Evolutionary conservation across 2,888 invertebrate species (phyloP), one percentile per base, ranked within the genome.

Genomic region (Arrhopalites spinosus): DNA sequence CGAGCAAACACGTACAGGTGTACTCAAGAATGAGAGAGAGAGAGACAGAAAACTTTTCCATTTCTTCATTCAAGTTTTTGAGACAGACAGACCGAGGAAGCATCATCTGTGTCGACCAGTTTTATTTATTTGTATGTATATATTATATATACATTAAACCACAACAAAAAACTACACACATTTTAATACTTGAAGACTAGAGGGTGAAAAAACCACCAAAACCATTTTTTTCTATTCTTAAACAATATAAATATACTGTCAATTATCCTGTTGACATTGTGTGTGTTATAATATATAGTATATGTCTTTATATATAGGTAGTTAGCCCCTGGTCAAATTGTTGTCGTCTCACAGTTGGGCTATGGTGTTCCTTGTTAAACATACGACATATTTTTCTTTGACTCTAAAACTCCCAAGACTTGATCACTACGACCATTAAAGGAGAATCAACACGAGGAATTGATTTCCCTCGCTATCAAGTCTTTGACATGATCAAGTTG

Each of bases 401-500:
- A 61, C 15, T 61, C 23, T 61, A 13, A 23, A 3, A n/a, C n/a
- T n/a, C n/a, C n/a, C n/a, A n/a, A n/a, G n/a, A n/a, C n/a, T n/a
- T n/a, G n/a, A n/a, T n/a, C n/a, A n/a, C n/a, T n/a, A n/a, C n/a
- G n/a, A n/a, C n/a, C n/a, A n/a, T n/a, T n/a, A n/a, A n/a, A n/a
- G n/a, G n/a, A n/a, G n/a, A n/a, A n/a, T n/a, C n/a, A n/a, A 36
- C 36, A 36, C 36, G 36, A 36, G 36, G 36, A 36, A 11, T 27
- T 2, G 17, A 7, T 5, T 23, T 61, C 27, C 59, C 23, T 61
- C 53, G 25, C 23, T 61, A 3, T 25, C 20, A 61, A 3, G 3
- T 25, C 27, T 61, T 61, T 20, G 61, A 72, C 43, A 72, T 72
- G 71, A 61, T 72, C 27, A 56, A 15, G 23, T 68, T 20, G 56